Evolutionary conservation across 2,113 vertebrate species (phyloP).

Genomic region (Syngnathoides biaculeatus): DNA sequence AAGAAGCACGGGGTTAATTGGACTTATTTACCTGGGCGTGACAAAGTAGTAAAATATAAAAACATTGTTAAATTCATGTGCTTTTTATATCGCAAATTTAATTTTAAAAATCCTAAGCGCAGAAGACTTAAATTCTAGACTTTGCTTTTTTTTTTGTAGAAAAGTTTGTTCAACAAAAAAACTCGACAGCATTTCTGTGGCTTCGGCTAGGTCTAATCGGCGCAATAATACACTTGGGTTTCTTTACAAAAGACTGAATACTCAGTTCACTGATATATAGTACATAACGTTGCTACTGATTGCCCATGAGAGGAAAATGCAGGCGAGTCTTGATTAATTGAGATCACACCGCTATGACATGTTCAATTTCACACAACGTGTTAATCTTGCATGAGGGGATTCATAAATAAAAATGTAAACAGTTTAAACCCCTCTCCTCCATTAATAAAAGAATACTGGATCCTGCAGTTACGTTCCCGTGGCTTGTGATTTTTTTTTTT

Average conservation of each 20-base stretch:
- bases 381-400: background rate
- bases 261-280: background rate
- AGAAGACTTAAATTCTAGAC: too few relatives aligned
- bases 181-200: background rate
- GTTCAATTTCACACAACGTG: conserved; percentile 1
- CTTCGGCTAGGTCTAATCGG: background rate
- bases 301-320: background rate
- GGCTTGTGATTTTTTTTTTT: background rate
- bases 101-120: background rate
- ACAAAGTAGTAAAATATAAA: background rate
- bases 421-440: background rate
- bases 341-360: background rate
- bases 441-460: background rate
- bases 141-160: background rate
- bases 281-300: background rate
- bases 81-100: background rate
- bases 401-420: conserved; percentile 11
- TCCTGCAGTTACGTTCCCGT: background rate
- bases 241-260: background rate
- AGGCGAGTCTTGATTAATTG: conserved; percentile 2
- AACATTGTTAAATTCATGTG: conserved; percentile 1
- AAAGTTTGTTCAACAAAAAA: background rate
- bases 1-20: background rate
- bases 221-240: background rate
- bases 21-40: background rate